A percentile compares a stretch with the other conserved stretches of the same genome.
Evolutionary conservation across 2,888 invertebrate genomes (phyloP).

Genomic region (Apamea crenata): DNA sequence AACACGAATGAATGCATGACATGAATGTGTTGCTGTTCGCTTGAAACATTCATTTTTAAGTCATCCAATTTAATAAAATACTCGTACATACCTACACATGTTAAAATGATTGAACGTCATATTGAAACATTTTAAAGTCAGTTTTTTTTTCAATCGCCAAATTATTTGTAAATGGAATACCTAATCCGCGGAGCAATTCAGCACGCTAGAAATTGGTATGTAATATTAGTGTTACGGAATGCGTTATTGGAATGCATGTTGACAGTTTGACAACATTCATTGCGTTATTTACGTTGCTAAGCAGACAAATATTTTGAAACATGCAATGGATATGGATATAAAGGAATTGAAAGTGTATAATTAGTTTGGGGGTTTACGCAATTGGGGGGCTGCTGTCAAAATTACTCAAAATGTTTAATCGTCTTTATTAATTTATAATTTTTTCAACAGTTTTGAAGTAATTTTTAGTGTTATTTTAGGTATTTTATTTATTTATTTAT

Average conservation of each 20-base stretch:
- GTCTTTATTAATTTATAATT: background rate
- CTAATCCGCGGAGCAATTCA: background rate
- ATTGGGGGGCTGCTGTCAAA: background rate
- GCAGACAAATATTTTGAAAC: background rate
- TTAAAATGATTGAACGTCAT: background rate
- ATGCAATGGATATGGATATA: no score
- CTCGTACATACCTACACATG: no score
- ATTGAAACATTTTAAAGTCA: background rate
- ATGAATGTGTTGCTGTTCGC: background rate
- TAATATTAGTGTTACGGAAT: background rate
- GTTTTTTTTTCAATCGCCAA: background rate
- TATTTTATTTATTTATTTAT: no score
- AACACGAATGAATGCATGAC: background rate
- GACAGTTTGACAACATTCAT: background rate
- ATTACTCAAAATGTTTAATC: background rate
- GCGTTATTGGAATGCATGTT: background rate
- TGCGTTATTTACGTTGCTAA: background rate
- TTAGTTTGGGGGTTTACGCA: no score
- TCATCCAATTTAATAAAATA: background rate
- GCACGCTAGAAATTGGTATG: background rate
- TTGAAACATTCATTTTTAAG: background rate
- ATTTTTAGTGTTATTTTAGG: background rate
- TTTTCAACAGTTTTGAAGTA: no score
- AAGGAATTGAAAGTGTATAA: no score
- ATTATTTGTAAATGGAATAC: background rate